These are phyloP conservation scores for Gymnocypris eckloni DNA, from an alignment of 2,797 vertebrate species.

Conservation along the genomic window DNA sequence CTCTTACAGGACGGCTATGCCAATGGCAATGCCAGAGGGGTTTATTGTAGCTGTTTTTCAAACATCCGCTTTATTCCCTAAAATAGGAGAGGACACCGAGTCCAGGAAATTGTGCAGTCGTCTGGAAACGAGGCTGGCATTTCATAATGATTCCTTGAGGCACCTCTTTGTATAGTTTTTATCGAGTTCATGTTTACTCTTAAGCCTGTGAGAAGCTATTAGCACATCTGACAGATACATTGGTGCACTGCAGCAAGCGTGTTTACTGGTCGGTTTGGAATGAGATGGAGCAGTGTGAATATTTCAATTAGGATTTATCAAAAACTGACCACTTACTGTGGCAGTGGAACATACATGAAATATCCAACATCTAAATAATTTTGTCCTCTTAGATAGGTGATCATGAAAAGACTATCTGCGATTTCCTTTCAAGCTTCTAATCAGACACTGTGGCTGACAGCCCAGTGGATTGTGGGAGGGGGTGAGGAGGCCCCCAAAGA, in stretches of 20 bases:
- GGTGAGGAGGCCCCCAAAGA: constrained; percentile 7
- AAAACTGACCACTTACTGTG: not conserved
- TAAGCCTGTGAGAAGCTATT: constrained; percentile 25
- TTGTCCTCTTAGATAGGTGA: not conserved
- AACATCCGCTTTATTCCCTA: constrained; percentile 6
- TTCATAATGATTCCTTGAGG: constrained; percentile 31
- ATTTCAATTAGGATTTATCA: not conserved
- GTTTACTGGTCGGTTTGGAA: not conserved
- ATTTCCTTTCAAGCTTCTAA: constrained; percentile 28
- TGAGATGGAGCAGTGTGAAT: not conserved
- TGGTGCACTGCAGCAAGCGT: constrained; percentile 35
- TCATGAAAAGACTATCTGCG: not conserved
- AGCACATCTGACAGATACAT: constrained; percentile 3
- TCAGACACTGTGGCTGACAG: constrained; percentile 27
- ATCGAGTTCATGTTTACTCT: constrained; percentile 21
- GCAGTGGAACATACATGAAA: not conserved
- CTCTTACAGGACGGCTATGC: not conserved
- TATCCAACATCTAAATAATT: not conserved
- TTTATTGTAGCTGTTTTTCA: constrained; percentile 16
- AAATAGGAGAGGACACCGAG: constrained; percentile 12
- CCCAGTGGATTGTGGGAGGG: constrained; percentile 27
- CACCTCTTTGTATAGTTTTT: constrained; percentile 24
- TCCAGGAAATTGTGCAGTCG: constrained; percentile 33
- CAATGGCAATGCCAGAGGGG: not conserved
- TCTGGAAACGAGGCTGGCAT: constrained; percentile 30